Percentiles rank a stretch among this genome's conserved stretches.
Evolutionary conservation across 53 echinoderm and acorn worm genomes (phyloP).

Genomic region (Temnopleurus reevesii): DNA sequence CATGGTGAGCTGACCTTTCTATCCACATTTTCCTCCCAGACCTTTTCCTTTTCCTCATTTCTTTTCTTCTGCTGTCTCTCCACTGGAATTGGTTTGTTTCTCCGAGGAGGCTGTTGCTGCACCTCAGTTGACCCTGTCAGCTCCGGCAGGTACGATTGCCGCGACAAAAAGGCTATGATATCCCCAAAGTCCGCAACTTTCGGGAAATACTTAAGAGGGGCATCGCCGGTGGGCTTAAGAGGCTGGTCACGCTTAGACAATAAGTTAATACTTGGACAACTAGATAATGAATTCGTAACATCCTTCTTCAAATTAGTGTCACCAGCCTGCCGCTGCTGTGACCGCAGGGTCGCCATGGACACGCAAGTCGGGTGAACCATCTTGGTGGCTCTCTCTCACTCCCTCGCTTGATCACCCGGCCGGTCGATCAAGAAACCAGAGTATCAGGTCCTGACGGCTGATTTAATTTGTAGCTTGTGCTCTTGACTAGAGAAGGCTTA

Average conservation of each 20-base stretch:
- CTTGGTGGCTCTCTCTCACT: constrained; percentile 21
- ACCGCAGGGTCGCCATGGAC: constrained; percentile 54
- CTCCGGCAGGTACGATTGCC: constrained; percentile 41
- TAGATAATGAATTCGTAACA: constrained; percentile 59
- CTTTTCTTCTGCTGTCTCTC: neutral
- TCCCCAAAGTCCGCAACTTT: constrained; percentile 58
- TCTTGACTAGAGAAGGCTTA: neutral
- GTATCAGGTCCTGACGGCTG: constrained; percentile 4
- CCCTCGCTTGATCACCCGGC: neutral
- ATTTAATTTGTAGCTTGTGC: constrained; percentile 44
- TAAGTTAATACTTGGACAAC: constrained; percentile 52
- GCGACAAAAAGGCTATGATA: constrained; percentile 47
- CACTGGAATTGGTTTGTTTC: neutral
- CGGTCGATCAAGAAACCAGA: neutral
- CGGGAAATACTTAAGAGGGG: constrained; percentile 41
- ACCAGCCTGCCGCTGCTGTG: constrained; percentile 36
- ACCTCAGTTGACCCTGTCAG: constrained; percentile 20
- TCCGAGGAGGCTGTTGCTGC: neutral
- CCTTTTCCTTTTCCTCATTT: neutral
- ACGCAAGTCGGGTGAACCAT: constrained; percentile 55
- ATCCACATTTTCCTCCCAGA: constrained; percentile 14
- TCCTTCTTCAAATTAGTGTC: constrained; percentile 47
- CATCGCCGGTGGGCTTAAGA: neutral
- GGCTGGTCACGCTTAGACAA: constrained; percentile 51
- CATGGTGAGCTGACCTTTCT: constrained; percentile 15